Evolutionary conservation across 2,113 vertebrate species (phyloP).

Genomic region (Mustela nigripes): DNA sequence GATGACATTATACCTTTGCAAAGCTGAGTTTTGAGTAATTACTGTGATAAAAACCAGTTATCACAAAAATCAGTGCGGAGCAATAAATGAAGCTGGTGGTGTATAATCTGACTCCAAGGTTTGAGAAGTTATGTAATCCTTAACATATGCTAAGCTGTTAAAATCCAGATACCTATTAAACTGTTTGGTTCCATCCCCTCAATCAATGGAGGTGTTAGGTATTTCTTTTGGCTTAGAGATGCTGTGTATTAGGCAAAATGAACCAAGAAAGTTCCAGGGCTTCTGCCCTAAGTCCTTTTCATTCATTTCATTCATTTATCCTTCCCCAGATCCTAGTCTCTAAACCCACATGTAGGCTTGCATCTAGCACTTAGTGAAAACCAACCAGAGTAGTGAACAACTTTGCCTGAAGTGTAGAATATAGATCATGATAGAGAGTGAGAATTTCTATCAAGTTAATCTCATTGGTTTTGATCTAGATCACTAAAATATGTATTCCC

Average conservation of each 20-base stretch:
- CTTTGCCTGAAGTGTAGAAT: background rate
- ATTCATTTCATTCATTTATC: background rate
- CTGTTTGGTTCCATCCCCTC: background rate
- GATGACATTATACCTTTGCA: background rate
- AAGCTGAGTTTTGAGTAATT: background rate
- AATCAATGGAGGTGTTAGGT: background rate
- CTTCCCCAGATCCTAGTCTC: background rate
- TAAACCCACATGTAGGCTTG: background rate
- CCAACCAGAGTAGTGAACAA: background rate
- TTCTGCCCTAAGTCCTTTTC: background rate
- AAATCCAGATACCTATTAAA: background rate
- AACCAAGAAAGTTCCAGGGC: background rate
- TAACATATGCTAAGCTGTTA: background rate
- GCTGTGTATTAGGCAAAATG: background rate
- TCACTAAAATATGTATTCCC: background rate
- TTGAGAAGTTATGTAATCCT: background rate
- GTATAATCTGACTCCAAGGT: background rate
- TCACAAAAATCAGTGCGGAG: background rate
- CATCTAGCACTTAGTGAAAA: background rate
- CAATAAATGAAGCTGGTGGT: background rate
- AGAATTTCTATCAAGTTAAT: background rate
- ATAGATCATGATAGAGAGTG: background rate
- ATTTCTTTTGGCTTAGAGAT: background rate
- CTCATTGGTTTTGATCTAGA: background rate
- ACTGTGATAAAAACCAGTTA: slow-evolving; percentile 21